A percentile compares a stretch with the other conserved stretches of the same genome.
These are phyloP conservation scores for Drosophila guanche DNA, from an alignment of 1,140 invertebrate genomes.

Conservation along the genomic window DNA sequence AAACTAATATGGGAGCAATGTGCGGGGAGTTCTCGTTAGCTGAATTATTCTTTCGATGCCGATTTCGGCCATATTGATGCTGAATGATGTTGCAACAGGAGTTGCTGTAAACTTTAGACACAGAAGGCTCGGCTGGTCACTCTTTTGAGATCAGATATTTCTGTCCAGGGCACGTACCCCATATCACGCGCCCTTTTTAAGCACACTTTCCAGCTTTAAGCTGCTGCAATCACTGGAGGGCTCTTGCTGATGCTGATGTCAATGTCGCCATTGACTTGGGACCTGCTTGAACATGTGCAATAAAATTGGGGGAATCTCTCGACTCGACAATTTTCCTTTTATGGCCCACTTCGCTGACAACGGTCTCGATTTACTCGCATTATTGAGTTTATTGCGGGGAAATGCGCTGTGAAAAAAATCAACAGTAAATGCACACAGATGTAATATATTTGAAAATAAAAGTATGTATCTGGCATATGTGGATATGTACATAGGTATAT, in stretches of 20 bases:
- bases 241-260: slow-evolving; percentile 22
- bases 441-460: slow-evolving; percentile 29
- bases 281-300: slow-evolving; percentile 53
- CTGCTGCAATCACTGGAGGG: slow-evolving; percentile 19
- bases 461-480: slow-evolving; percentile 9
- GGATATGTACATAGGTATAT: slow-evolving; percentile 12
- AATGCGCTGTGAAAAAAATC: slow-evolving; percentile 44
- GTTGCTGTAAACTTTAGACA: no score
- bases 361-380: slow-evolving; percentile 54
- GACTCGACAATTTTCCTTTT: slow-evolving; percentile 62
- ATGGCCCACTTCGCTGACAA: slow-evolving; percentile 64
- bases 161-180: no score
- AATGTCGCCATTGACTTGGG: slow-evolving; percentile 42
- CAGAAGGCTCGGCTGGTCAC: no score
- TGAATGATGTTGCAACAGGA: no score
- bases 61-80: no score
- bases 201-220: slow-evolving; percentile 25
- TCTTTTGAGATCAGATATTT: no score
- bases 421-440: slow-evolving; percentile 50
- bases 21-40: no score
- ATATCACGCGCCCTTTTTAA: slow-evolving; percentile 8
- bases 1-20: neutral
- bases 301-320: slow-evolving; percentile 59
- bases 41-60: no score
- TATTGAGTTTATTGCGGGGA: slow-evolving; percentile 68